A percentile compares a stretch with the other conserved stretches of the same genome.
These are phyloP conservation scores for Tiaroga cobitis DNA, from an alignment of 2,797 vertebrate genomes.

Conservation along the genomic window DNA sequence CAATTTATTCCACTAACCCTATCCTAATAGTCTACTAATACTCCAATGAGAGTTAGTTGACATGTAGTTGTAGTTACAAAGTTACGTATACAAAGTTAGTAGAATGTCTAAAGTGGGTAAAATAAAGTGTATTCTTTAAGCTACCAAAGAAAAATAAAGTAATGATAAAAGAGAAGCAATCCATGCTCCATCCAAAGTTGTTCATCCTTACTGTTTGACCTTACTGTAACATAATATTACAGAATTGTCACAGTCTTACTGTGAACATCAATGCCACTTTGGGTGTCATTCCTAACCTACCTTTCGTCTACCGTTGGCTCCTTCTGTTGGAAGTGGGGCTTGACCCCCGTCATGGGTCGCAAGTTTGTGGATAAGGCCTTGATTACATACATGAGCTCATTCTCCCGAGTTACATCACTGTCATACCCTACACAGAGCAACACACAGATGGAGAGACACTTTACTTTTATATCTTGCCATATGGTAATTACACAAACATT, in stretches of 20 bases:
- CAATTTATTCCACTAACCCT: too few species aligned
- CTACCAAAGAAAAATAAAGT: not conserved
- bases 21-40: not conserved
- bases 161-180: not conserved
- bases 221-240: not conserved
- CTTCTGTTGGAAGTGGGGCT: slow-evolving; percentile 96
- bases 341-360: slow-evolving; percentile 93
- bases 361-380: slow-evolving; percentile 98
- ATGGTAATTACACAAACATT: not conserved
- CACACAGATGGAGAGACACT: not conserved
- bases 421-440: slow-evolving; percentile 86
- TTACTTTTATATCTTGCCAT: not conserved
- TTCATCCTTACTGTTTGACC: not conserved
- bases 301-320: slow-evolving; percentile 95
- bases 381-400: slow-evolving; percentile 96
- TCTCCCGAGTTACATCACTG: slow-evolving; percentile 96
- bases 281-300: slow-evolving; percentile 72
- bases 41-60: not conserved
- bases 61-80: not conserved
- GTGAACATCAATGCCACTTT: slow-evolving; percentile 24
- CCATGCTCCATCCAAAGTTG: not conserved
- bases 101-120: not conserved
- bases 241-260: not conserved
- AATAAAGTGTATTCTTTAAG: not conserved
- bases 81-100: not conserved